Evolutionary conservation across 2,113 vertebrate species (phyloP), one percentile per base, ranked within the genome.

Genomic region (Lycocorax pyrrhopterus): DNA sequence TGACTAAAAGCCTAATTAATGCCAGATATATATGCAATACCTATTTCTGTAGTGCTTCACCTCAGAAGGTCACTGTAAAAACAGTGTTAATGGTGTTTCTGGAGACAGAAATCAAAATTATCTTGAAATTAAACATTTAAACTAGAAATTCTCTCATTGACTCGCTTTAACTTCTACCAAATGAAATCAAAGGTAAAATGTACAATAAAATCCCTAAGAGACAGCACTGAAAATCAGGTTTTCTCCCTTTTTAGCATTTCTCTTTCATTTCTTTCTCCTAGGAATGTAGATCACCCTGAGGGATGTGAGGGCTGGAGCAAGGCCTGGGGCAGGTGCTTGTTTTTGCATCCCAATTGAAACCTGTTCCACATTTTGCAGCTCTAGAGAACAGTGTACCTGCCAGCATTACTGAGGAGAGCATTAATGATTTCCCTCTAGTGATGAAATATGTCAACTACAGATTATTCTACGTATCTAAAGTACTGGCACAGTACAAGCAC

Each of bases 401-500:
- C 35, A 84, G 59, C 52, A 7, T 16, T 33, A 33, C 68, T 63
- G 68, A 88, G 79, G 68, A 62, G 63, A 92, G 29, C 43, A 6
- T 44, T 92, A 55, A 78, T 44, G 80, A 84, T 87, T 95, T 97
- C 95, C 93, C 94, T 93, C 95, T 97, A 95, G 94, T 89, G 94
- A 87, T 84, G 39, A 90, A 92, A 91, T 44, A 32, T 6, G 60
- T 81, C 66, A 87, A 92, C 86, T 95, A 35, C 93, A 92, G 47
- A 67, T 63, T 74, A 41, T 55, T 92, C 30, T 18, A 35, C 13
- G 3, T 19, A 55, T 18, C 47, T 49, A 6, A 74, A 77, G 43
- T 47, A 43, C 46, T 26, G 23, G 12, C 22, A 51, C 13, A 55
- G 21, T 27, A 25, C 23, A 35, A 67, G 12, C 3, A 18, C 30